Evolutionary conservation across 2,113 vertebrate species (phyloP).

Genomic region (Desmodus rotundus): DNA sequence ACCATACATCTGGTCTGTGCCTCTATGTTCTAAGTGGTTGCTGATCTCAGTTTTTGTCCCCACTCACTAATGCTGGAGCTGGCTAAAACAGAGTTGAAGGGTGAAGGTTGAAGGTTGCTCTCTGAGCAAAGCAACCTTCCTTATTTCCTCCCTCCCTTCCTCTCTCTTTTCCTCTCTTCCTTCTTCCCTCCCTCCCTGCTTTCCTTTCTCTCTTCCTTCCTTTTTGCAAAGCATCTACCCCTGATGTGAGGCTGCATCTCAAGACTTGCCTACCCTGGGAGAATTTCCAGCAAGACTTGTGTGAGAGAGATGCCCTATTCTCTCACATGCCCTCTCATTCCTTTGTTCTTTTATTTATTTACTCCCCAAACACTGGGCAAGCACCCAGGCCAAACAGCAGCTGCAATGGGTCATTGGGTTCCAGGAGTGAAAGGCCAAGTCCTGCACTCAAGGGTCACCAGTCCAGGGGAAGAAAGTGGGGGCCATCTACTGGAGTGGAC

Average conservation of each 20-base stretch:
- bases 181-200: not conserved
- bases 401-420: not conserved
- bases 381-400: accelerated
- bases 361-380: too few relatives aligned
- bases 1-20: accelerated
- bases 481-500: not conserved
- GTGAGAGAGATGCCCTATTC: not conserved
- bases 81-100: not conserved
- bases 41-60: not conserved
- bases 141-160: not conserved
- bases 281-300: not conserved
- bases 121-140: not conserved
- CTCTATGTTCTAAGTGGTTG: accelerated
- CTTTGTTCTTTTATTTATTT: too few relatives aligned
- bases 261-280: not conserved
- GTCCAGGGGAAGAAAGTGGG: accelerated
- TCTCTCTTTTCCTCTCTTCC: accelerated
- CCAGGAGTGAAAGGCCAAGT: accelerated
- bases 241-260: not conserved
- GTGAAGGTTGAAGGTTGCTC: not conserved
- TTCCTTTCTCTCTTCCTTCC: not conserved
- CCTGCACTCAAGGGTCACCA: accelerated
- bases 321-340: not conserved
- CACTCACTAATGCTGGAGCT: too few relatives aligned
- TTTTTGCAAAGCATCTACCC: not conserved